Evolutionary conservation across 2,888 invertebrate genomes (phyloP).

Genomic region (Ormyrus nitidulus): DNA sequence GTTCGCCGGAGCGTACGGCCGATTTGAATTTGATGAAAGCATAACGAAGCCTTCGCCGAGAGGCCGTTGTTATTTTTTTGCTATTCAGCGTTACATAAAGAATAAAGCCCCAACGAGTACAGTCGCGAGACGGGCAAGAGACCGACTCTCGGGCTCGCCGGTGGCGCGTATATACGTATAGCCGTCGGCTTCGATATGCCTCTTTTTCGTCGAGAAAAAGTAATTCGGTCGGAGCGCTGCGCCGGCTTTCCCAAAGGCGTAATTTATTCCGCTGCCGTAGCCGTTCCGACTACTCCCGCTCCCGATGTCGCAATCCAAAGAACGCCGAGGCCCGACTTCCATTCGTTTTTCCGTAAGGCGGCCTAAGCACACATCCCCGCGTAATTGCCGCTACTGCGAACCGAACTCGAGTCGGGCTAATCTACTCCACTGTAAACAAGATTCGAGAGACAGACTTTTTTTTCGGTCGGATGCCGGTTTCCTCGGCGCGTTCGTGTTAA

Average conservation of each 20-base stretch:
- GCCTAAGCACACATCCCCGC: background rate
- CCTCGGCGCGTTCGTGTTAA: too few relatives aligned
- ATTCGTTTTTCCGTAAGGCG: conserved; percentile 27
- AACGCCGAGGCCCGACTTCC: conserved; percentile 4
- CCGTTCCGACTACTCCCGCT: background rate
- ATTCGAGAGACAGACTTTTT: too few relatives aligned
- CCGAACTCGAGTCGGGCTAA: too few relatives aligned
- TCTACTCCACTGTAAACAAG: too few relatives aligned
- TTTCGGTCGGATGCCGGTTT: too few relatives aligned
- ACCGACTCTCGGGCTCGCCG: background rate
- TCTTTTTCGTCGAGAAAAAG: conserved; percentile 44
- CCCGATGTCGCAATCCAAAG: conserved; percentile 39
- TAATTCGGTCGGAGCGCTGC: conserved; percentile 24
- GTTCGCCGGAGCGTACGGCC: conserved; percentile 14
- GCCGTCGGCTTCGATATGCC: conserved; percentile 45
- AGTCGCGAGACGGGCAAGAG: conserved; percentile 1
- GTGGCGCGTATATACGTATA: background rate
- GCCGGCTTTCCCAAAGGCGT: conserved; percentile 48
- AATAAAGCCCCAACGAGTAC: conserved; percentile 7
- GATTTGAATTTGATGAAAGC: conserved; percentile 44
- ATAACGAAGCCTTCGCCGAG: conserved; percentile 24
- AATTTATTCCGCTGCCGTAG: conserved; percentile 53
- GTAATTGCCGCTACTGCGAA: background rate
- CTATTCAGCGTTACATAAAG: conserved; percentile 35
- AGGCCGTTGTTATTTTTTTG: background rate